These are phyloP conservation scores for Egretta garzetta DNA, from an alignment of 2,113 vertebrate species.

Conservation along the genomic window DNA sequence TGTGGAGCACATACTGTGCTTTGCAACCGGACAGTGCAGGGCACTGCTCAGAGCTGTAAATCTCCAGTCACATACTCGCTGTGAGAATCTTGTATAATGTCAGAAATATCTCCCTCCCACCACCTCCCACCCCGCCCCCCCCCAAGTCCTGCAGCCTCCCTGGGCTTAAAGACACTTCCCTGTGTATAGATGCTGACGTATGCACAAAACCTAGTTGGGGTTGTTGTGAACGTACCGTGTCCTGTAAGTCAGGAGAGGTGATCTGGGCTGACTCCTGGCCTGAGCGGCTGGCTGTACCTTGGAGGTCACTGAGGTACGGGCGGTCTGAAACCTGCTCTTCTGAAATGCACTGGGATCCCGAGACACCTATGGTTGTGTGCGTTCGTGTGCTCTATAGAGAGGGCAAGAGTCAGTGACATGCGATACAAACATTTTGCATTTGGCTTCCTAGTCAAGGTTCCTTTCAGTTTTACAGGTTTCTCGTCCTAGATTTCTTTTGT, in stretches of 20 bases:
- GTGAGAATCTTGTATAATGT: background rate
- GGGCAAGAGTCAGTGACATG: background rate
- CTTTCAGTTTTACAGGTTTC: background rate
- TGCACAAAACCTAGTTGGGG: rapidly evolving
- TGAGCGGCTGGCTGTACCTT: background rate
- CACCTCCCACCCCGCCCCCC: too few relatives aligned
- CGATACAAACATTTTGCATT: background rate
- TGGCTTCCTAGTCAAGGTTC: background rate
- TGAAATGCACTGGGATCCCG: rapidly evolving
- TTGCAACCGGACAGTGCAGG: background rate
- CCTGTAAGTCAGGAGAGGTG: background rate
- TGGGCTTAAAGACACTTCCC: background rate
- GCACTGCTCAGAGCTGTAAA: background rate
- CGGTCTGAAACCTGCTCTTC: background rate
- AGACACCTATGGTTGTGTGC: rapidly evolving
- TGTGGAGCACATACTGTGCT: background rate
- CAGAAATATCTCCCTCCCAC: background rate
- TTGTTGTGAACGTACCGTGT: rapidly evolving
- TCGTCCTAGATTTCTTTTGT: background rate
- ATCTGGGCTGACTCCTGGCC: background rate
- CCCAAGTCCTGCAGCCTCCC: background rate
- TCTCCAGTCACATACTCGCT: background rate
- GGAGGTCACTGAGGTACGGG: background rate
- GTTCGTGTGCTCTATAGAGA: rapidly evolving
- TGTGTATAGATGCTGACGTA: background rate